Evolutionary conservation across 1,140 invertebrate species (phyloP).

Genomic region (Papilio xuthus): DNA sequence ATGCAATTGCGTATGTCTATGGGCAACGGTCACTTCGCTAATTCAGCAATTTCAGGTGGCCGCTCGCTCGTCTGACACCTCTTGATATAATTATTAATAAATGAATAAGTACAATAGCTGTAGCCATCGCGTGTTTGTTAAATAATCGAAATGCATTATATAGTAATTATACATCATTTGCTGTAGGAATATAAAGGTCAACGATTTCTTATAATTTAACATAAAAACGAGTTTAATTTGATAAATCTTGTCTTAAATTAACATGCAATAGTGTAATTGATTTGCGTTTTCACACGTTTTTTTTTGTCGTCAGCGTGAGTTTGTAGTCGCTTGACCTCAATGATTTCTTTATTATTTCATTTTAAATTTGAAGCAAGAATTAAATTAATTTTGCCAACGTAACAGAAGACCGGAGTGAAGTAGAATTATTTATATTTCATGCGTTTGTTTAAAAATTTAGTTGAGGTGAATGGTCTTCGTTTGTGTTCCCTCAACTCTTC

Average conservation of each 20-base stretch:
- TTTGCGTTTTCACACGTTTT: slow-evolving; percentile 31
- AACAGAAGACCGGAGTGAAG: neutral
- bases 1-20: too few relatives aligned
- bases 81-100: too few relatives aligned
- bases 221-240: neutral
- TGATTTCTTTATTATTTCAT: neutral
- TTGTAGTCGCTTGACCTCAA: neutral
- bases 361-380: neutral
- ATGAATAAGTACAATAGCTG: neutral
- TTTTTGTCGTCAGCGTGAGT: neutral
- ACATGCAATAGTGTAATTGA: slow-evolving; percentile 18
- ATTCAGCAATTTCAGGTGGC: too few relatives aligned
- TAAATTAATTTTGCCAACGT: neutral
- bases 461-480: too few relatives aligned
- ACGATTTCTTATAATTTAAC: slow-evolving; percentile 23
- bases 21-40: too few relatives aligned
- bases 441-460: too few relatives aligned
- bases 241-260: neutral
- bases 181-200: neutral
- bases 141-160: neutral
- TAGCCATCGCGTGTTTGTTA: neutral
- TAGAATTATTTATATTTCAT: too few relatives aligned
- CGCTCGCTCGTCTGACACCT: too few relatives aligned
- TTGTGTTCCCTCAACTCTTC: too few relatives aligned
- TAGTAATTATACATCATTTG: neutral